These are phyloP conservation scores for Sminthurinus aureus DNA, from an alignment of 2,888 invertebrate genomes.

Conservation along the genomic window DNA sequence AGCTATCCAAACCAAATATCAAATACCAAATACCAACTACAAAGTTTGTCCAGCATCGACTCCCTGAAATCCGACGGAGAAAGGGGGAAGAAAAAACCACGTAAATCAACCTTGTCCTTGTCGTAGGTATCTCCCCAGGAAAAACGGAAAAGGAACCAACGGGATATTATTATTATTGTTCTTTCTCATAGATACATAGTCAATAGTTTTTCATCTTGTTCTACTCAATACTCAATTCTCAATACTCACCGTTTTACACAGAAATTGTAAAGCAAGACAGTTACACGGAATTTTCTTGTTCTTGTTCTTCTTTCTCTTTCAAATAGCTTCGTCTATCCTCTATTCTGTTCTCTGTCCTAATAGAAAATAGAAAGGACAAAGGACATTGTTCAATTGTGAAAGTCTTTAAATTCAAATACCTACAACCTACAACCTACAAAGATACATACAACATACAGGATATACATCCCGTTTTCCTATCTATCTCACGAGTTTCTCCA, in stretches of 20 bases:
- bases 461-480: no score
- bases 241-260: no score
- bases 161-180: no score
- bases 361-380: background rate
- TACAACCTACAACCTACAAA: no score
- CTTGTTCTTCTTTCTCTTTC: no score
- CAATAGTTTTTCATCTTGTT: no score
- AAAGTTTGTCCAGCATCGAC: no score
- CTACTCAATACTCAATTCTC: no score
- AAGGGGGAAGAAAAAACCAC: background rate
- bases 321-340: background rate
- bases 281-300: background rate
- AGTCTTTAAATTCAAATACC: background rate
- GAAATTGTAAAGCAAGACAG: constrained; percentile 2
- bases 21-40: background rate
- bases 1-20: background rate
- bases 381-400: background rate
- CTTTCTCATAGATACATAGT: no score
- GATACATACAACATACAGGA: background rate
- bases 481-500: no score
- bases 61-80: background rate
- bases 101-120: background rate
- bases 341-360: background rate
- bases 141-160: background rate
- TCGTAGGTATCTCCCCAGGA: background rate